Base-by-base conservation (phyloP, 2,888 invertebrate genomes). In the Eledone cirrhosa region DNA sequence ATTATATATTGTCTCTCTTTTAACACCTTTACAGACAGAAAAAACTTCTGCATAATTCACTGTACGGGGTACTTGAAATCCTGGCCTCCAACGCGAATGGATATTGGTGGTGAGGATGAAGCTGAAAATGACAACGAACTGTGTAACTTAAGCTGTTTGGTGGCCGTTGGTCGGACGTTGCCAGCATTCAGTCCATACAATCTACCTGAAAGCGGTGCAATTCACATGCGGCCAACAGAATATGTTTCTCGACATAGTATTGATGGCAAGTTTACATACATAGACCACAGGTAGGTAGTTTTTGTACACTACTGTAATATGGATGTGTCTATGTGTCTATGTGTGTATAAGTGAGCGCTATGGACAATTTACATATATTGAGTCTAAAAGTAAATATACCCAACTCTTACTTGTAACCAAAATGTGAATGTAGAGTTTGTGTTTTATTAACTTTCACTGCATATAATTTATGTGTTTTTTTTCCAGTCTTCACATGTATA, bases 1-100 rank as follows among this genome's bases (percentile, higher is more conserved):
- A 8, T 8, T 41, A 41, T 41, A 41, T 41, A 41, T 41, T 1
- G 5, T 0, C 11, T 41, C 41, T 41, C 11, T 41, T 41, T 41
- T 41, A 41, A 41, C n/a, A 41, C 31, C 22, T 72, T 83, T 88
- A 82, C 91, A 93, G 96, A 96, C 89, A 94, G 94, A 90, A 96
- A 95, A 88, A 85, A 85, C 48, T 97, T 95, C 91, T 94, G 94
- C 85, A 95, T 96, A 11, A 95, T 97, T 78, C 97, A 97, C 88
- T 97, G 96, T 88, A 97, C 96, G 4, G 97, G 97, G 0, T 97
- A 97, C 89, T 91, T 98, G 63, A 97, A 97, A 89, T 95, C 97
- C 0, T 97, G 96, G 97, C 93, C 95, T 1, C 94, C 95, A 0
- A 93, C 94, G 0, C 96, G 95, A 91, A 92, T 94, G 77, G 93